Evolutionary conservation across 2,888 invertebrate species (phyloP).

Genomic region (Adineta ricciae): DNA sequence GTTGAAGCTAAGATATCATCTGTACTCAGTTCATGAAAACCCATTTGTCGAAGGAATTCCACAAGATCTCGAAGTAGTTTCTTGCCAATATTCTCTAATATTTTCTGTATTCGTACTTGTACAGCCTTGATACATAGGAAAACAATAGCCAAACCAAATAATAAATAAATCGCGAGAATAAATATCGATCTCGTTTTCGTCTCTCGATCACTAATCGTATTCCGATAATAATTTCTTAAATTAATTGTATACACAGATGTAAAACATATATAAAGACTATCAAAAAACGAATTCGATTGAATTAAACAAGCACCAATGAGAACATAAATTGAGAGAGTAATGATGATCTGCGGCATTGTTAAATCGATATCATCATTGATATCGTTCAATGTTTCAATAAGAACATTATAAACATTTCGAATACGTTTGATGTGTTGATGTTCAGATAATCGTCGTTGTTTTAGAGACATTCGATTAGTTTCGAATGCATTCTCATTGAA

Average conservation of each 20-base stretch:
- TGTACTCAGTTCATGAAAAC: conserved; percentile 14
- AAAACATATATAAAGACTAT: conserved; percentile 49
- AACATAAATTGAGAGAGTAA: conserved; percentile 43
- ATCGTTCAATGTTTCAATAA: background rate
- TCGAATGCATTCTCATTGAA: background rate
- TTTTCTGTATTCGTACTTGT: background rate
- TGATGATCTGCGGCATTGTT: conserved; percentile 46
- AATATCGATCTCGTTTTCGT: background rate
- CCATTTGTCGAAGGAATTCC: conserved; percentile 3
- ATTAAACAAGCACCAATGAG: conserved; percentile 47
- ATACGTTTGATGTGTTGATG: background rate
- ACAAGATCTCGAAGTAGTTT: background rate
- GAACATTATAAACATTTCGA: background rate
- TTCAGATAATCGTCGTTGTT: background rate
- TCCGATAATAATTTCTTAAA: background rate
- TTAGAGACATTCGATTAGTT: background rate
- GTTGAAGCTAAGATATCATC: background rate
- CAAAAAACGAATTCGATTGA: conserved; percentile 44
- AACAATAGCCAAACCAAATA: conserved; percentile 49
- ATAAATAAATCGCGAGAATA: conserved; percentile 33
- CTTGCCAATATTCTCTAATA: background rate
- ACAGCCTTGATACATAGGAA: conserved; percentile 43
- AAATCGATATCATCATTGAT: background rate
- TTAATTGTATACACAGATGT: conserved; percentile 47
- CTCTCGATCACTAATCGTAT: background rate